These are phyloP conservation scores for Acanthosoma haemorrhoidale DNA, from an alignment of 2,888 invertebrate genomes.

Conservation along the genomic window DNA sequence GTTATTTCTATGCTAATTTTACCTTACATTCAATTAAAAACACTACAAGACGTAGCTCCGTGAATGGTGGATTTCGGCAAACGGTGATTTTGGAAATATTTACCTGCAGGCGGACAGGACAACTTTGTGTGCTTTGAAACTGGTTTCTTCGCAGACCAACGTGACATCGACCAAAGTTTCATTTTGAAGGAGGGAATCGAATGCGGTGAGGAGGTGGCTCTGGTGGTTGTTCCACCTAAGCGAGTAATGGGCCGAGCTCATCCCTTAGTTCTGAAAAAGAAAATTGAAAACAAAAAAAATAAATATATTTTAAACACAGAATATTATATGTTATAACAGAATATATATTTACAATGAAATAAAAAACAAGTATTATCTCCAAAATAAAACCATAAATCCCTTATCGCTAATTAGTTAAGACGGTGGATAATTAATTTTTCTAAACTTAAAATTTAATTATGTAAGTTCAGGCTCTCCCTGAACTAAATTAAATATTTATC, in stretches of 20 bases:
- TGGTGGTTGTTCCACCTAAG: constrained; percentile 93
- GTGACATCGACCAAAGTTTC: constrained; percentile 87
- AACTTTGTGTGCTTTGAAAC: constrained; percentile 84
- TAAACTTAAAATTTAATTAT: too few species aligned
- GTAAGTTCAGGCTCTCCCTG: too few species aligned
- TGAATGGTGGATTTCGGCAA: too few species aligned
- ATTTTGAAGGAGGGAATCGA: constrained; percentile 80
- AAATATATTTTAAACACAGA: background rate
- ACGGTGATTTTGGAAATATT: constrained; percentile 32
- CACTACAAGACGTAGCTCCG: too few species aligned
- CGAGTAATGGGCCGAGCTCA: constrained; percentile 74
- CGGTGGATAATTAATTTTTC: too few species aligned
- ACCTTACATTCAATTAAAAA: too few species aligned
- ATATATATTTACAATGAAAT: background rate
- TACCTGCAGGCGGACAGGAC: constrained; percentile 73
- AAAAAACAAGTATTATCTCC: background rate
- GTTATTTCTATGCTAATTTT: too few species aligned
- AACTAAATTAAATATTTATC: too few species aligned
- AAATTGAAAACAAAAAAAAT: background rate
- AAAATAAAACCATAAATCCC: background rate
- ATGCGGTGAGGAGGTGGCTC: constrained; percentile 77
- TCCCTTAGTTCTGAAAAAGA: constrained; percentile 20
- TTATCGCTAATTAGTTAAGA: too few species aligned
- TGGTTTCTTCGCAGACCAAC: constrained; percentile 78
- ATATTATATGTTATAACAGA: background rate